phyloP scores from a whole-genome alignment of 2,113 vertebrate genomes.

The Eupsittula cactorum region DNA sequence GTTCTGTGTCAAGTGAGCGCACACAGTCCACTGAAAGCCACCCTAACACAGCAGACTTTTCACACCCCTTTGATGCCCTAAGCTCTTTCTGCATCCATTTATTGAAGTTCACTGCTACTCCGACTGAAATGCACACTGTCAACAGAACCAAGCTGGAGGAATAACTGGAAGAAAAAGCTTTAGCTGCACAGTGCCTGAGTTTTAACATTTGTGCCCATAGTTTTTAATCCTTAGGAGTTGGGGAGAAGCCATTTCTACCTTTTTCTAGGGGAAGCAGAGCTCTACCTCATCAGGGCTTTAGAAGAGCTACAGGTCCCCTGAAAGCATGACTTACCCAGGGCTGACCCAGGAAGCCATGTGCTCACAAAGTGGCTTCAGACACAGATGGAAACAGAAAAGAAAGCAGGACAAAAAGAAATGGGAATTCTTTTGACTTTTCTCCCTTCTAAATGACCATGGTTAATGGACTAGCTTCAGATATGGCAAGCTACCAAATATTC shows the following conservation, averaged over 20 bases:
- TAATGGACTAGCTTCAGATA: not conserved
- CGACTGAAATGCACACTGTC: not conserved
- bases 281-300: not conserved
- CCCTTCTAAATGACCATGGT: not conserved
- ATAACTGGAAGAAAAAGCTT: not conserved
- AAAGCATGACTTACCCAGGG: not conserved
- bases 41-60: conserved; percentile 1
- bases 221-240: not conserved
- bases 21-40: not conserved
- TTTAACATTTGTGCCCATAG: not conserved
- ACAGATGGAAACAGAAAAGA: not conserved
- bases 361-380: not conserved
- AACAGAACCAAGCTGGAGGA: not conserved
- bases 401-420: not conserved
- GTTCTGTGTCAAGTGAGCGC: not conserved
- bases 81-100: not conserved
- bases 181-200: not conserved
- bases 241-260: not conserved
- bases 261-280: not conserved
- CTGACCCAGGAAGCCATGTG: not conserved
- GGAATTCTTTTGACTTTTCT: not conserved
- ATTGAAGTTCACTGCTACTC: not conserved
- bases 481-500: not conserved
- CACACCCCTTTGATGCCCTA: not conserved
- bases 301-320: not conserved